Percentiles rank a stretch among this genome's conserved stretches.
These are phyloP conservation scores for Sciurus niger DNA, from an alignment of 2,113 vertebrate genomes.

Conservation along the genomic window DNA sequence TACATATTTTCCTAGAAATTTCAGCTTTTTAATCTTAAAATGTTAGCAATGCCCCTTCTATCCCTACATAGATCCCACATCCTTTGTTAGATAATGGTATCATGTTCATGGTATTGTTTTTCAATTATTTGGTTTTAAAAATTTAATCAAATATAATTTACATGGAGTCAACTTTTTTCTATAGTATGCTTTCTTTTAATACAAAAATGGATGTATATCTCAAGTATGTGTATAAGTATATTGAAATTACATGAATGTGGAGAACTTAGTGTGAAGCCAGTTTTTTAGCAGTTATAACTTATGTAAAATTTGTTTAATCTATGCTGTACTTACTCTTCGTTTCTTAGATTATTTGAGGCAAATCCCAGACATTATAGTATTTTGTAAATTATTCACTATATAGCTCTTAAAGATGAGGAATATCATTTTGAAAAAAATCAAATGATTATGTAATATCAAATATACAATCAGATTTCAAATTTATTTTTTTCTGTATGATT, in stretches of 20 bases:
- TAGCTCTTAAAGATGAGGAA: background rate
- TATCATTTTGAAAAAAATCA: background rate
- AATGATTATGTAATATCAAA: background rate
- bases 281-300: background rate
- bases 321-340: background rate
- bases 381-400: background rate
- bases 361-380: background rate
- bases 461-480: background rate
- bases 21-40: conserved; percentile 46
- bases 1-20: background rate
- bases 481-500: background rate
- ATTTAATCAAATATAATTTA: background rate
- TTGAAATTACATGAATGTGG: background rate
- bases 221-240: background rate
- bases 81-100: background rate
- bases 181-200: background rate
- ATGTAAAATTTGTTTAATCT: background rate
- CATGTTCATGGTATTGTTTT: background rate
- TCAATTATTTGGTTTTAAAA: background rate
- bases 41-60: background rate
- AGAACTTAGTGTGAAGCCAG: background rate
- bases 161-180: background rate
- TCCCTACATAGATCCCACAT: background rate
- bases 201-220: background rate
- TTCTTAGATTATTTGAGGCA: background rate